Evolutionary conservation across 1,140 invertebrate species (phyloP).

Genomic region (Yoshiicerus persimilis): DNA sequence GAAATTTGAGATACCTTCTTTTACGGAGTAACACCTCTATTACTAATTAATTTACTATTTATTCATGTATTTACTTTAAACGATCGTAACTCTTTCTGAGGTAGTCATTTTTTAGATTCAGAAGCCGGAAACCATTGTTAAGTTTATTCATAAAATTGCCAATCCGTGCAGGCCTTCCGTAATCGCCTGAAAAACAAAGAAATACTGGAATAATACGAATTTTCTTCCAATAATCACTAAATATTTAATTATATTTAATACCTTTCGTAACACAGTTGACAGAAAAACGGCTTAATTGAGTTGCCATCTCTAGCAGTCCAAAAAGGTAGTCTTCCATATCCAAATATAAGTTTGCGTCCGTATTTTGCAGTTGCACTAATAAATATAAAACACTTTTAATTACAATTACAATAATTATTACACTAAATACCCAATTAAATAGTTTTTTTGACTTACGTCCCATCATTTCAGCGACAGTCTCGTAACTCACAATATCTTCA

Average conservation of each 20-base stretch:
- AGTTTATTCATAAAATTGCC: constrained; percentile 82
- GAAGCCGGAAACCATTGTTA: constrained; percentile 80
- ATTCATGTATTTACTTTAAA: constrained; percentile 62
- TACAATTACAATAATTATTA: constrained; percentile 44
- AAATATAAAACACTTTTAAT: constrained; percentile 39
- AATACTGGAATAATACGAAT: background rate
- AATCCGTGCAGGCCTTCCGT: constrained; percentile 75
- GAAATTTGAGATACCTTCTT: background rate
- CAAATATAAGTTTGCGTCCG: constrained; percentile 75
- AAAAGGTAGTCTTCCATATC: constrained; percentile 88
- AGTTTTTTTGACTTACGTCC: constrained; percentile 63
- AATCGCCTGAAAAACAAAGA: constrained; percentile 63
- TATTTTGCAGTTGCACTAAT: constrained; percentile 60
- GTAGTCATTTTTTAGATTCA: constrained; percentile 89
- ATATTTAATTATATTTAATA: background rate
- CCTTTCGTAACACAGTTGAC: constrained; percentile 80
- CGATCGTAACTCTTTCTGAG: constrained; percentile 85
- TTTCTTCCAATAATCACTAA: background rate
- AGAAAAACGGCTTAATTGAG: constrained; percentile 79
- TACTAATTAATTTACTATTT: background rate
- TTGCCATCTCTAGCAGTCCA: constrained; percentile 76
- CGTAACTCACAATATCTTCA: constrained; percentile 69
- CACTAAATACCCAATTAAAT: constrained; percentile 25
- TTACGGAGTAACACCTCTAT: background rate
- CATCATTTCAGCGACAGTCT: constrained; percentile 75